Evolutionary conservation across 1,140 invertebrate species (phyloP), one percentile per base, ranked within the genome.

Genomic region (Apis laboriosa): DNA sequence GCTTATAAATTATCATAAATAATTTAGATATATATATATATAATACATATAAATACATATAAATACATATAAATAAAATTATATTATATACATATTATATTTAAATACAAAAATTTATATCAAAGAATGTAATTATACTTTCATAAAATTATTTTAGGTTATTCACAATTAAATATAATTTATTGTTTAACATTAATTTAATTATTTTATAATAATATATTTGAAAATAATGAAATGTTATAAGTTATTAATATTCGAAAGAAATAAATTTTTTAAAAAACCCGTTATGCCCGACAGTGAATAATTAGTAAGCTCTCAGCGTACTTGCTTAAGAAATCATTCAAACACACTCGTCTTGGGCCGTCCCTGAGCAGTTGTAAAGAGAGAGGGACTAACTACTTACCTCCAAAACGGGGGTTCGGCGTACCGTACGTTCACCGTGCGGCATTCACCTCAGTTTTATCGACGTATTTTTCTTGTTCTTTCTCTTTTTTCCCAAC

Each of bases 401-500:
- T 61, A 83, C 61, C 80, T 80, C 74, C 64, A 80, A 89, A 89
- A 89, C 61, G 88, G 85, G 82, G 88, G 72, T 82, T 86, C 56
- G 24, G 24, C 75, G 74, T 89, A 89, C 88, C 86, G 89, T 88
- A 86, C 87, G 63, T 89, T 90, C 88, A 84, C 84, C 86, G 84
- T 77, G 78, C 73, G 58, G 78, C 67, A 71, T 89, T 89, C 83
- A 89, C 84, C 80, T 89, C 34, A 64, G 76, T 87, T 89, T 89
- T 89, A 85, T 75, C 75, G 74, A 79, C 71, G 66, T 86, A 67
- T 74, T 84, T 88, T 77, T 87, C 53, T 78, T 66, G 15, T 63
- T 70, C 73, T 15, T 9, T 79, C 66, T 77, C 43, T 66, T 70
- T 60, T 43, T 43, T 43, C 34, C 34, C 5, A 43, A 43, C 34